Evolutionary conservation across 2,888 invertebrate species (phyloP).

Genomic region (Coecobrya sp.): DNA sequence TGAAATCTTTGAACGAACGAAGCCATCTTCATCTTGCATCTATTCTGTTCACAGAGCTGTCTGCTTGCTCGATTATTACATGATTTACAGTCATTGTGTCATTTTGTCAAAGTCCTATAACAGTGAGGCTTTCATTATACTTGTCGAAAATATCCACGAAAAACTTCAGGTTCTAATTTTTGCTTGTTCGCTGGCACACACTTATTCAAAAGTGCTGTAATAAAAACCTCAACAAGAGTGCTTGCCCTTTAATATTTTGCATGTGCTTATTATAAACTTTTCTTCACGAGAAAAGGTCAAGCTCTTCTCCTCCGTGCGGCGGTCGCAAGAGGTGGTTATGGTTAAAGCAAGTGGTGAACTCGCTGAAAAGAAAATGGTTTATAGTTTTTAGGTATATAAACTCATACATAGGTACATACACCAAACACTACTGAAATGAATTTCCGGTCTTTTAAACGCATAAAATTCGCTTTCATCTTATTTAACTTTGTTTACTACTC

Average conservation of each 20-base stretch:
- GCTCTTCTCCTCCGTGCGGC: constrained; percentile 1
- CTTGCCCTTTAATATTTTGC: background rate
- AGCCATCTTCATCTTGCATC: constrained; percentile 56
- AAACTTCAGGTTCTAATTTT: background rate
- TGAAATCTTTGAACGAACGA: constrained; percentile 16
- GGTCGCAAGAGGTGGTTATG: constrained; percentile 50
- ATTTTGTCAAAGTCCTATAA: constrained; percentile 61
- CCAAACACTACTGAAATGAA: constrained; percentile 46
- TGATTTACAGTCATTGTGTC: constrained; percentile 74
- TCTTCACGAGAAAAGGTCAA: constrained; percentile 22
- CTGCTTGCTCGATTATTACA: constrained; percentile 25
- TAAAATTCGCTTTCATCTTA: constrained; percentile 54
- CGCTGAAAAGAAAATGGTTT: constrained; percentile 19
- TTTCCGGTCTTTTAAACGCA: constrained; percentile 60
- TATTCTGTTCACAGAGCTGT: background rate
- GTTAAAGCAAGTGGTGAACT: background rate
- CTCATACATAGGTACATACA: background rate
- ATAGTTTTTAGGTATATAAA: too few relatives aligned
- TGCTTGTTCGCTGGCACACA: background rate
- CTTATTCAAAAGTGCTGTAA: background rate
- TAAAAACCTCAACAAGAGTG: constrained; percentile 11
- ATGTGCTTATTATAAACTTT: background rate
- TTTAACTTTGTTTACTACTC: constrained; percentile 22
- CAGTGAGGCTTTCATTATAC: constrained; percentile 55
- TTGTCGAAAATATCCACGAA: constrained; percentile 13